A percentile compares a stretch with the other conserved stretches of the same genome.
These are phyloP conservation scores for Eristalinus aeneus DNA, from an alignment of 2,888 invertebrate species.

Conservation along the genomic window DNA sequence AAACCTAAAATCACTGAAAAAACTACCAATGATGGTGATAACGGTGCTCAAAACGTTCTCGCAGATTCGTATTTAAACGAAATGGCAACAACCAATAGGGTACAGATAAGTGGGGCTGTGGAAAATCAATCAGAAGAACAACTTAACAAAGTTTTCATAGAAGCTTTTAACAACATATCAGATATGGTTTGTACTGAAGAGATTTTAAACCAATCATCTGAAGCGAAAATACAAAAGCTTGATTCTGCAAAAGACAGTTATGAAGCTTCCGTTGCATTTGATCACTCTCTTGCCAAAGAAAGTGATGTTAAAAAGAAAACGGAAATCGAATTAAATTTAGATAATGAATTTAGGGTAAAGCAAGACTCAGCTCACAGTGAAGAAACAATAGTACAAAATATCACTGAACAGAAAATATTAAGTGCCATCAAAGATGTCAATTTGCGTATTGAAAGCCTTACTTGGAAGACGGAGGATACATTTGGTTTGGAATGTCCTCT, in stretches of 20 bases:
- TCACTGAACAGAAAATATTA: constrained; percentile 72
- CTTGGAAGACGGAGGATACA: constrained; percentile 50
- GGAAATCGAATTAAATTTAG: background rate
- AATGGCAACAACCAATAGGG: background rate
- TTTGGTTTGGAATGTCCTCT: constrained; percentile 81
- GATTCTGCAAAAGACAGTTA: background rate
- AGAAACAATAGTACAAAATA: background rate
- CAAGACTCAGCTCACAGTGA: background rate
- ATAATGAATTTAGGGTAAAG: background rate
- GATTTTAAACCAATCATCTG: constrained; percentile 18
- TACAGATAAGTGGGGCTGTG: background rate
- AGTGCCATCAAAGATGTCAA: constrained; percentile 78
- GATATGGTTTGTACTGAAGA: background rate
- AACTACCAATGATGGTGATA: background rate
- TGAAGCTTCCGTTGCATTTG: background rate
- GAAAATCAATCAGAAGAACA: background rate
- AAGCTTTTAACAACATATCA: background rate
- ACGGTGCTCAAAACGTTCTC: background rate
- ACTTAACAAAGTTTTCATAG: background rate
- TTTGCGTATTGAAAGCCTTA: constrained; percentile 76
- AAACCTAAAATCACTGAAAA: background rate
- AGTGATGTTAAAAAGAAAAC: background rate
- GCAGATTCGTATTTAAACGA: background rate
- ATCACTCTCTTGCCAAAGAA: background rate
- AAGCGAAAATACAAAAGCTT: constrained; percentile 17